Evolutionary conservation across 53 echinoderm and acorn worm genomes (phyloP), one percentile per base, ranked within the genome.

Genomic region (Stichopus horrens): DNA sequence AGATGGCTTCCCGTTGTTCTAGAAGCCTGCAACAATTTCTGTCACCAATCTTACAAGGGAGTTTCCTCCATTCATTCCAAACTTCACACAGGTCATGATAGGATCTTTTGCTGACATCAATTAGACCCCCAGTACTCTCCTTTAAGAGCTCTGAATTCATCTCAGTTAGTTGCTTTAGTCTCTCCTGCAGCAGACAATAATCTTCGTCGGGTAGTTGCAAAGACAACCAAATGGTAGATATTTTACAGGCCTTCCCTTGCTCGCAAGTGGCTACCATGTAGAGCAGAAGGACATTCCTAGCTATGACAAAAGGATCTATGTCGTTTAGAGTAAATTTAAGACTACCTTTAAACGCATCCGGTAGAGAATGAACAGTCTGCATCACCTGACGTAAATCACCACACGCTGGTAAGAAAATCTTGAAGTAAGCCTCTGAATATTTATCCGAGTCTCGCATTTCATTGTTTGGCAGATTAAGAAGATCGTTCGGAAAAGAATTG

Each of bases 311-410:
- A 2, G 85, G 67, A 59, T 85, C 85, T 7, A 65, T 85, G 52
- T 85, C 85, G 23, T 85, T 85, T 2, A 85, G 8, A 18, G 9
- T 37, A 23, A 85, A 85, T 21, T 59, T 18, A 67, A 85, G 85
- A 67, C 6, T 5, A 7, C 83, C 83, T 22, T 21, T 58, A 14
- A 83, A 83, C 16, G 21, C 14, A n/a, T 9, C 56, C 5, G 68
- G 85, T 53, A 85, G 52, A 10, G 85, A 85, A 9, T 85, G 68
- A 65, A 85, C 85, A 7, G 65, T 85, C 58, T 85, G 52, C 23
- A 85, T 85, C 23, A 85, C 67, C 6, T 85, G 85, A 51, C 85
- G 85, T 66, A 85, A 53, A 37, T 85, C 85, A 23, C 85, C 85
- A 85, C 85, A 85, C 8, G 23, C 85, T 11, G 85, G 37, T 52